Evolutionary conservation across 1,140 invertebrate species (phyloP), one percentile per base, ranked within the genome.

Genomic region (Eriocheir sinensis): DNA sequence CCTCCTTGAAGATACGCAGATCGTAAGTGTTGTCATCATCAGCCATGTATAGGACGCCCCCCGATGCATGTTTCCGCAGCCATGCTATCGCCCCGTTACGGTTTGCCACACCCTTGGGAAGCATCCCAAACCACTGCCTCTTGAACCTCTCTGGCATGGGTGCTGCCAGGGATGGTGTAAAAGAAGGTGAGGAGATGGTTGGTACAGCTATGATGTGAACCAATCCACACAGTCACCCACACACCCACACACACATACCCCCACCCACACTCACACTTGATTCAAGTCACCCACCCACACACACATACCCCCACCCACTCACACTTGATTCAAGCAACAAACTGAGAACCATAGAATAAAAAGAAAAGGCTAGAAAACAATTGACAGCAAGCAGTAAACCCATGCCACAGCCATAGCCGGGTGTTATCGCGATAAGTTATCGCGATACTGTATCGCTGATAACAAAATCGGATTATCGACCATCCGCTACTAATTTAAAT

Each of bases 1-100:
- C 89, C 89, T 90, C 89, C 32, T 98, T 98, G 95, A 98, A 98
- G 3, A 97, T 97, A 95, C 98, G 98, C 96, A 98, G 98, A 96
- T 98, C 97, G 96, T 98, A 98, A 97, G 88, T 89, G 44, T 89
- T 89, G 32, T 89, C 88, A 48, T 89, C 88, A 32, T 89, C 88
- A 8, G 88, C 97, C 96, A 98, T 98, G 96, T 98, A 98, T 8
- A 98, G 96, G 30, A 98, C 97, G 3, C 97, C 97, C 88, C 95
- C 79, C 32, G 81, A 85, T 8, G 32, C 32, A n/a, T 32, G 30
- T 27, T 48, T 27, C 36, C 97, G 96, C 15, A 98, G 96, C 97
- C 98, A 98, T 36, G 96, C 92, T 8, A 98, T 96, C 8, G 97
- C 98, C 83, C 97, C 97, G 95, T 98, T 97, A 93, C 98, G 96